These are phyloP conservation scores for Rhynchomys soricoides DNA, from an alignment of 2,113 vertebrate species.

Conservation along the genomic window DNA sequence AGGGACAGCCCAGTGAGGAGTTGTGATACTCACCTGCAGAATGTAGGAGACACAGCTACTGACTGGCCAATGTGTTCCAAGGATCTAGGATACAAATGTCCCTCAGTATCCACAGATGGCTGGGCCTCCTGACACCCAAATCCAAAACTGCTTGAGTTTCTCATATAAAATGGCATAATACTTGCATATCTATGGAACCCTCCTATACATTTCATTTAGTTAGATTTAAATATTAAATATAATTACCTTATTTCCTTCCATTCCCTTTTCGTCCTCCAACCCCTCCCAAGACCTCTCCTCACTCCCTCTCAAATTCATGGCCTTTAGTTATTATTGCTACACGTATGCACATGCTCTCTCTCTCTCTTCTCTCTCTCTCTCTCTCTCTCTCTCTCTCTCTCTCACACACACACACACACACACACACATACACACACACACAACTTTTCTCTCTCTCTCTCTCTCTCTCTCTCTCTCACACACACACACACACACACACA, in stretches of 20 bases:
- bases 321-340: background rate
- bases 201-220: background rate
- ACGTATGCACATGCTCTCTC: too few species aligned
- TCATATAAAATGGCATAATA: background rate
- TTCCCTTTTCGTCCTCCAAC: background rate
- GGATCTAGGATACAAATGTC: background rate
- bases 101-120: background rate
- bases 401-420: background rate
- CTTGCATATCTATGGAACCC: background rate
- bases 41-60: background rate
- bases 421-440: background rate
- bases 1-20: background rate
- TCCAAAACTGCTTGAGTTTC: background rate
- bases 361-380: too few species aligned
- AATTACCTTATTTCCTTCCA: background rate
- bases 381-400: too few species aligned
- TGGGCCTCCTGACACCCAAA: background rate
- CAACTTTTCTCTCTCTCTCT: background rate
- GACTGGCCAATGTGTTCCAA: background rate
- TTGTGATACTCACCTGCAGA: background rate
- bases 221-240: background rate
- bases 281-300: background rate
- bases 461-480: background rate
- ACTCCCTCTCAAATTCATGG: background rate
- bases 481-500: background rate